Evolutionary conservation across 2,888 invertebrate species (phyloP), one percentile per base, ranked within the genome.

Genomic region (Barypeithes pellucidus): DNA sequence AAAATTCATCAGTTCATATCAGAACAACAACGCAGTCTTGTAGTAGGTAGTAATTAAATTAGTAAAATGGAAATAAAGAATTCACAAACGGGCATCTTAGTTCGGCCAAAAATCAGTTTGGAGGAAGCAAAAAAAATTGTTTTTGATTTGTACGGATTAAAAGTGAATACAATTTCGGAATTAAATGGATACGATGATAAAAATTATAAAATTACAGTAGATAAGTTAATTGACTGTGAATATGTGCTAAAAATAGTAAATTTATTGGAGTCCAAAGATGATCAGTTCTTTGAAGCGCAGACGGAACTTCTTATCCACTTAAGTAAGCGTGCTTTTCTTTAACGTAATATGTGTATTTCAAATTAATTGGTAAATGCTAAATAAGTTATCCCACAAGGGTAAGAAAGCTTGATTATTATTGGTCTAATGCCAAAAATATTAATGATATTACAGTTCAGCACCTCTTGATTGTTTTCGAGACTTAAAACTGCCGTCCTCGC

Each of bases 161-260:
- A 88, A 0, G 90, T 90, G 1, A 82, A 84, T 0, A 87, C 87
- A 39, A 86, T 93, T 20, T 85, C 82, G 0, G 91, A 92, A 80
- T 86, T 95, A 4, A 90, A 92, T 76, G 92, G 93, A 0, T 95
- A 94, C 81, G 95, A 95, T 80, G 95, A 95, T 84, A 91, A 89
- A 83, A 95, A 95, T 85, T 94, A 90, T 84, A 90, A 89, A 80
- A 86, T 95, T 11, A 82, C 86, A 0, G 92, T 92, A 75, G 88
- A 92, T 84, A 89, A 76, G 18, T 63, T 90, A 0, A 61, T 76
- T 36, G 24, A 57, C 1, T 83, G 91, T 77, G 94, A 93, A 0
- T 94, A 94, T 81, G 91, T 95, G 18, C 85, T 97, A 71, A 97
- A 97, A 88, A 90, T 97, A 60, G 88, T 95, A 79, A 97, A 97